Conservation (phyloP, 92 coral and sea anemone species). For the Palythoa caribaeorum region DNA sequence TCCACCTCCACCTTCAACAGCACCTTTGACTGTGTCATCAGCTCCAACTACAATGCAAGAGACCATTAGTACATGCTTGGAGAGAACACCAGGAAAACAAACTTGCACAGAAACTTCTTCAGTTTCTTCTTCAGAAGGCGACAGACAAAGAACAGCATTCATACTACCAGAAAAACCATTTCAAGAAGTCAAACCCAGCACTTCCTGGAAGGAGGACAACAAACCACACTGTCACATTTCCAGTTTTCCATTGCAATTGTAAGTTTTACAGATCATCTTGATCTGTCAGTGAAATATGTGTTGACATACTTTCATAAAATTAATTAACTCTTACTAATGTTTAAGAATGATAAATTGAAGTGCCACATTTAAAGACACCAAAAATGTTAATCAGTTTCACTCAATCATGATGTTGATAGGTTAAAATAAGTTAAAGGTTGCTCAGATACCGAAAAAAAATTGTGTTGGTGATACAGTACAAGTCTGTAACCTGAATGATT, state of each 20-base stretch:
- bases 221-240: background rate
- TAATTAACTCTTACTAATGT: background rate
- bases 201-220: background rate
- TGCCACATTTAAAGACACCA: too few relatives aligned
- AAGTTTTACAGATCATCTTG: background rate
- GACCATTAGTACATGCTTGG: background rate
- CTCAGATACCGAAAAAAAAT: too few relatives aligned
- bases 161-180: background rate
- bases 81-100: background rate
- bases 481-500: too few relatives aligned
- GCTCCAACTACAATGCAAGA: constrained; percentile 1
- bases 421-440: too few relatives aligned
- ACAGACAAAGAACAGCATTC: background rate
- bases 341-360: too few relatives aligned
- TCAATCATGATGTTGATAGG: too few relatives aligned
- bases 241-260: background rate
- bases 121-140: background rate
- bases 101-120: constrained; percentile 20
- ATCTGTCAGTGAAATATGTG: background rate
- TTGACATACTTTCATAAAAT: too few relatives aligned
- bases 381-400: too few relatives aligned
- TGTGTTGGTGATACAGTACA: too few relatives aligned
- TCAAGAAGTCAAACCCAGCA: background rate
- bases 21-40: constrained; percentile 10
- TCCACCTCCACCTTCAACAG: background rate